Conservation (phyloP, 2,113 vertebrate genomes). For the Solenodon paradoxus region DNA sequence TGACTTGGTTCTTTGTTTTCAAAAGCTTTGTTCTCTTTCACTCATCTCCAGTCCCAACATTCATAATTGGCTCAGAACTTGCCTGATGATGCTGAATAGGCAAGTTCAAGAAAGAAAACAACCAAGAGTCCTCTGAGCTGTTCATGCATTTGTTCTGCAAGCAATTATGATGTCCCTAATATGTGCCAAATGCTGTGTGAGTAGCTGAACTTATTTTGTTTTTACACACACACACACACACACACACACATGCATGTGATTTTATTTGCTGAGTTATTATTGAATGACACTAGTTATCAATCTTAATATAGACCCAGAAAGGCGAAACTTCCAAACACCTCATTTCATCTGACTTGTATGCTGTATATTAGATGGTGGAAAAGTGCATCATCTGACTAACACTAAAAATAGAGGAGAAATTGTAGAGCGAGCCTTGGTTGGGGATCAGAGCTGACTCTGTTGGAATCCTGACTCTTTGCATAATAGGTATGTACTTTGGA, state of each 20-base stretch:
- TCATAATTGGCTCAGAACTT: constrained; percentile 57
- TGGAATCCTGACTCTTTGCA: not conserved
- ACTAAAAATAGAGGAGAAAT: accelerated
- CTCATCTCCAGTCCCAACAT: constrained; percentile 55
- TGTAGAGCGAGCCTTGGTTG: not conserved
- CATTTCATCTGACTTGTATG: accelerated
- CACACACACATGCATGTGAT: too few relatives aligned
- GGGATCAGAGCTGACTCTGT: not conserved
- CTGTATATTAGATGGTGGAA: accelerated
- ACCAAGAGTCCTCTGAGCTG: not conserved
- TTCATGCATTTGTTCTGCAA: not conserved
- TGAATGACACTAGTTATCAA: not conserved
- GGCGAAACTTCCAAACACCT: not conserved
- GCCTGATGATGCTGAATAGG: constrained; percentile 37
- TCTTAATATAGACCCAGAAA: not conserved
- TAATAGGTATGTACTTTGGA: not conserved
- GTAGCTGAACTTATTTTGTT: not conserved
- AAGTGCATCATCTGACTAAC: not conserved
- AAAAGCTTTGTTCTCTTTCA: constrained; percentile 62
- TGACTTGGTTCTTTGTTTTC: constrained; percentile 67
- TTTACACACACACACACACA: too few relatives aligned
- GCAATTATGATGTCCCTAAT: not conserved
- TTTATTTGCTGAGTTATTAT: not conserved
- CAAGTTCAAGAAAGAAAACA: constrained; percentile 28
- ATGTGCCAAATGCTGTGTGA: not conserved